Base-by-base conservation (phyloP, 2,888 invertebrate species). In the Scaptomyza polygonia region DNA sequence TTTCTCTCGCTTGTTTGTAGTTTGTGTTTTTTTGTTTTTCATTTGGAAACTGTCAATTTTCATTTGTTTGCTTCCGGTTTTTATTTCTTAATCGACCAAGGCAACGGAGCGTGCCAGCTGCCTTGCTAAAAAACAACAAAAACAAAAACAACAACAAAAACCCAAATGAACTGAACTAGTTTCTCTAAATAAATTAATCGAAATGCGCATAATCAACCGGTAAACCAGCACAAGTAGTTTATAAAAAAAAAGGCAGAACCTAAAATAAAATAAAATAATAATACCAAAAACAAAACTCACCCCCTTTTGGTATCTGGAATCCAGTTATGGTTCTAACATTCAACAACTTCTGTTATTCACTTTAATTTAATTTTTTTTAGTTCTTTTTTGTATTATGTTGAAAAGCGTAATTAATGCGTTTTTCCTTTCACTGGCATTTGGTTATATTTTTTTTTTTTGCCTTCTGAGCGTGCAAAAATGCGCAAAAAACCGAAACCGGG, bases 361-460 rank as follows among this genome's bases (percentile, higher is more conserved):
- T 56, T 67, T 68, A 63, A 44, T 49, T 47, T 47, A 25, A 44
- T 67, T 62, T 58, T 34, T 54, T 16, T 32, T 47, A 18, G n/a
- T 68, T 68, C 45, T 16, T 58, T 69, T 68, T 55, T 58, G 45
- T 53, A 36, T 64, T 62, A 57, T 76, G 78, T 78, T 84, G 85
- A 84, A 82, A 81, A 86, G 85, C 82, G 79, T 82, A 86, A 86
- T 82, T 84, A 82, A 86, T 82, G 87, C 79, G 76, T 86, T 86
- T 78, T 84, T 72, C 59, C 76, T 54, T 79, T 58, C 64, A 53
- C 62, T 51, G 48, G 63, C 72, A 25, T 65, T 76, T 62, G 72
- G 72, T 70, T 63, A 16, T 6, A 58, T 52, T 59, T 63, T 72
- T 67, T 14, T 55, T 59, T 59, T 68, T 68, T 65, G 56, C 51